Evolutionary conservation across 2,113 vertebrate species (phyloP), one percentile per base, ranked within the genome.

Genomic region (Lycaon pictus): DNA sequence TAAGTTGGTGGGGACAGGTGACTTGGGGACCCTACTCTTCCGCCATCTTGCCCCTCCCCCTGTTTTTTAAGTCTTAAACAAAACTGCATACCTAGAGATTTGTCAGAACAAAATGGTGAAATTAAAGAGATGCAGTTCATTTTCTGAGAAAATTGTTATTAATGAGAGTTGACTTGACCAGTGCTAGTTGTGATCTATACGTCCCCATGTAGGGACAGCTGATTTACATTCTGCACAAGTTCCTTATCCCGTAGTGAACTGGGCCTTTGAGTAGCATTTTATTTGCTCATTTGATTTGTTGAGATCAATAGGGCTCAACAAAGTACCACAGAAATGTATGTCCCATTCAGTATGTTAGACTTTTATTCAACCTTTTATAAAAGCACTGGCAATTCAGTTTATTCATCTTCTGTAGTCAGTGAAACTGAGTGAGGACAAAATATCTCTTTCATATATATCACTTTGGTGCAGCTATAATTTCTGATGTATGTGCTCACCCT

Each of bases 141-240:
- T 90, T 74, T 88, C 56, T 90, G 32, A 55, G 69, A 82, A 96
- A 97, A n/a, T 29, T 13, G 85, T 92, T 53, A 48, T 71, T 90
- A 82, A n/a, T 1, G 11, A 60, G 35, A 93, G 9, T 11, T 90
- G 62, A 79, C 55, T 56, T 83, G n/a, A 93, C 5, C 53, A 83
- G 19, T 83, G 20, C 65, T 67, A 87, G 2, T 76, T 9, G 2
- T 94, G 80, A 93, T 69, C 71, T 69, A 77, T 23, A 25, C 85
- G 53, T 23, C 20, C 43, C 20, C n/a, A 37, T 35, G 29, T 35
- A 27, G 27, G 83, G 6, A 60, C 65, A 83, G 19, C 25, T 65
- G 29, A 81, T 90, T 83, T 65, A 20, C 16, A 82, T 89, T 86
- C 55, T 71, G 5, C 1, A 10, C 63, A 91, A 63, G 53, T 29